phyloP scores from a whole-genome alignment of 2,888 invertebrate species.

The Sylvicola cinctus region DNA sequence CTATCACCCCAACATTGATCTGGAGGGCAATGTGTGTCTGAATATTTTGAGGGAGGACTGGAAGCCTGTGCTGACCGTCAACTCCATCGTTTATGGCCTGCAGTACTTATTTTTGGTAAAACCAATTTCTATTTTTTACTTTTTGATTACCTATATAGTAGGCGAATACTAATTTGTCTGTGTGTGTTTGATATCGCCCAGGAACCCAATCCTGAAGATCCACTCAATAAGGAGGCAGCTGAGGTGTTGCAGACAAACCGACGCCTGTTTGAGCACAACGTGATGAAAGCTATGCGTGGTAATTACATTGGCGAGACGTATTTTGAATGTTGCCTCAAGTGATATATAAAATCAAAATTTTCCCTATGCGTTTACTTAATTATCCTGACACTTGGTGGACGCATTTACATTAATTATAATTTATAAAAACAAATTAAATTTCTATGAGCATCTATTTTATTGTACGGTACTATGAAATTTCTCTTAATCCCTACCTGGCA shows the following conservation, averaged over 20 bases:
- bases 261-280: constrained; percentile 87
- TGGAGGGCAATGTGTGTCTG: constrained; percentile 93
- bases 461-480: no score
- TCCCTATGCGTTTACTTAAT: constrained; percentile 22
- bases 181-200: constrained; percentile 17
- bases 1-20: constrained; percentile 95
- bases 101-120: constrained; percentile 90
- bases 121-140: constrained; percentile 14
- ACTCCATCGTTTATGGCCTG: constrained; percentile 92
- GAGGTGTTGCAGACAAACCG: constrained; percentile 89
- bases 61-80: constrained; percentile 96
- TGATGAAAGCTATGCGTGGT: constrained; percentile 88
- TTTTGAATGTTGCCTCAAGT: constrained; percentile 92
- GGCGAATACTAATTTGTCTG: neutral
- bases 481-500: no score
- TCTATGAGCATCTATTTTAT: no score
- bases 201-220: constrained; percentile 99
- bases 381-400: constrained; percentile 19
- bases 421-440: neutral
- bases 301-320: constrained; percentile 86
- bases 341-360: constrained; percentile 32
- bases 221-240: constrained; percentile 94
- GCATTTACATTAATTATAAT: constrained; percentile 23
- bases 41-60: constrained; percentile 97
- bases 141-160: no score